Conservation (phyloP, 2,797 vertebrate species). For the Microhierax caerulescens region DNA sequence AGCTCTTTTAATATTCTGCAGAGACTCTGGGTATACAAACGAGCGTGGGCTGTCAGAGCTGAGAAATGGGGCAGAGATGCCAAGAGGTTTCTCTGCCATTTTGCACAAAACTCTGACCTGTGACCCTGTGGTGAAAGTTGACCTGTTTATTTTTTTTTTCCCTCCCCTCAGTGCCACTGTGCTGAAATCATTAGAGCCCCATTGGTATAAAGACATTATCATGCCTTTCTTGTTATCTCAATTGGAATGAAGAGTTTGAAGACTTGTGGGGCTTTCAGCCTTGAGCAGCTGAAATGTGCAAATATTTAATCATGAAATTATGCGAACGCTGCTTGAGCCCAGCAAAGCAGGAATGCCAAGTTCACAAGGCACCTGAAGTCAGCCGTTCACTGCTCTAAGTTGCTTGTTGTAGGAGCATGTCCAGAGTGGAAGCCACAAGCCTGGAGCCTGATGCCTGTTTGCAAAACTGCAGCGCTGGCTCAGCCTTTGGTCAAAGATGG, state of each 20-base stretch:
- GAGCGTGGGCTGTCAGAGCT: neutral
- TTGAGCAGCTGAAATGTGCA: neutral
- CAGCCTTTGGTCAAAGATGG: rapidly evolving
- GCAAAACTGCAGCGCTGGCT: neutral
- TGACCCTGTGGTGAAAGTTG: neutral
- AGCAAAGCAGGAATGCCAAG: neutral
- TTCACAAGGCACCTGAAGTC: neutral
- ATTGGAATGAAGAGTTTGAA: neutral
- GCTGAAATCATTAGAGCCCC: neutral
- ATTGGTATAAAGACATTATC: neutral
- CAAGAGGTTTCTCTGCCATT: neutral
- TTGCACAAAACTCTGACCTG: neutral
- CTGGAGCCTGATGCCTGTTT: neutral
- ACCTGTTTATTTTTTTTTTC: neutral
- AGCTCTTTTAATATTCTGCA: slow-evolving; percentile 34
- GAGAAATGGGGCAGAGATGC: slow-evolving; percentile 31
- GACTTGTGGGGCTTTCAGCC: neutral
- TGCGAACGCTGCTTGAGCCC: rapidly evolving
- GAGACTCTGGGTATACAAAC: slow-evolving; percentile 14
- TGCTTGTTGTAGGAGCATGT: rapidly evolving
- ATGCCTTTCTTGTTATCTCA: neutral
- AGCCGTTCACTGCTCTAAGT: neutral
- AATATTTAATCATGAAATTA: neutral
- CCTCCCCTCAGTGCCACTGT: neutral
- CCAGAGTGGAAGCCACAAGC: neutral